Percentiles rank a stretch among this genome's conserved stretches.
phyloP scores from a whole-genome alignment of 2,888 invertebrate species.

The Eutolmus rufibarbis region DNA sequence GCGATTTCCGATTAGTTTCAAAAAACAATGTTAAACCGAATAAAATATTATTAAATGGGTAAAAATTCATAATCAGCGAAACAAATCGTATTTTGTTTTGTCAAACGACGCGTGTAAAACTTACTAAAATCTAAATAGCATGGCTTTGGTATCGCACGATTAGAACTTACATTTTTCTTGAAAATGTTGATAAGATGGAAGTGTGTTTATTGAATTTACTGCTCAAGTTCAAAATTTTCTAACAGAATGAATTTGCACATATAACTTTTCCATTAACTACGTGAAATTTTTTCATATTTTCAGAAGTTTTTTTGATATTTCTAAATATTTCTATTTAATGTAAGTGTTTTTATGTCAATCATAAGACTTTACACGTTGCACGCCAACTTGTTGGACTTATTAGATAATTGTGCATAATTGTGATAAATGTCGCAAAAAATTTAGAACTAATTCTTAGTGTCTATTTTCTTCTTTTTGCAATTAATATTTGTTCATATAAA shows the following conservation, averaged over 20 bases:
- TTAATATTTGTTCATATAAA: neutral
- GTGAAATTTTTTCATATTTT: neutral
- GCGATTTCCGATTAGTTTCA: neutral
- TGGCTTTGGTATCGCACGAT: neutral
- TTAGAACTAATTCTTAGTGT: neutral
- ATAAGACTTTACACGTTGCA: neutral
- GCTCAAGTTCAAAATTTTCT: neutral
- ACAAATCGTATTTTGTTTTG: neutral
- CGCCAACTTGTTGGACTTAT: neutral
- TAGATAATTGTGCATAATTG: neutral
- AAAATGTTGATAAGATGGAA: neutral
- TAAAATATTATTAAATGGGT: neutral
- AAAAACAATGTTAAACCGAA: neutral
- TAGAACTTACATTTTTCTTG: neutral
- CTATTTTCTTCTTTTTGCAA: no score
- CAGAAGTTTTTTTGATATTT: neutral
- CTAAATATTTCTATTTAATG: neutral
- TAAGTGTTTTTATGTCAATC: neutral
- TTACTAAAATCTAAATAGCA: neutral
- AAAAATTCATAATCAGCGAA: neutral
- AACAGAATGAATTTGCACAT: neutral
- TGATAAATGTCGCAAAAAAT: neutral
- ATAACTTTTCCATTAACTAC: neutral
- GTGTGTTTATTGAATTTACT: neutral
- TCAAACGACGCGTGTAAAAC: neutral